Conservation (phyloP, 2,888 invertebrate genomes). For the Pantelozetes paolii region DNA sequence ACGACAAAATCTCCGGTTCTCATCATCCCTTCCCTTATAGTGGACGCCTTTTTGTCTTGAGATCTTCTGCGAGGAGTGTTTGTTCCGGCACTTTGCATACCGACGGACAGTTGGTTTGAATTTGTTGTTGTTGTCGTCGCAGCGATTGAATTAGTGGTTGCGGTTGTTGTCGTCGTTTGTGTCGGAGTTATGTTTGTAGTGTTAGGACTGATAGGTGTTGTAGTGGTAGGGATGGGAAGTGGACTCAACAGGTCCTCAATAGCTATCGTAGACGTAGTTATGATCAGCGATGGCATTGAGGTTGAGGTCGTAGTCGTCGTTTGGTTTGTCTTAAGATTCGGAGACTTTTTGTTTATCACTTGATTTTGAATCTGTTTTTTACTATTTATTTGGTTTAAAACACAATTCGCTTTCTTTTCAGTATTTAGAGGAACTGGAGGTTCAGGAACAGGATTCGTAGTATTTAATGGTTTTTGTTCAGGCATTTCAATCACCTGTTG, state of each 20-base stretch:
- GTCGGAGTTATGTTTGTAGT: constrained; percentile 6
- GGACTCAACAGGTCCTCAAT: constrained; percentile 1
- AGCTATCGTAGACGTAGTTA: background rate
- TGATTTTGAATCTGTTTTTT: constrained; percentile 13
- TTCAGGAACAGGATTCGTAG: background rate
- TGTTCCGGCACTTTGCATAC: constrained; percentile 27
- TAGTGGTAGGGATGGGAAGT: background rate
- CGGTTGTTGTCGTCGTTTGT: background rate
- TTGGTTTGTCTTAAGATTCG: constrained; percentile 5
- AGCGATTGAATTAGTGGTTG: background rate
- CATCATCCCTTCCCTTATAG: constrained; percentile 44
- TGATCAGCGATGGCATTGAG: background rate
- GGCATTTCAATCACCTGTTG: background rate
- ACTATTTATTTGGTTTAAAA: background rate
- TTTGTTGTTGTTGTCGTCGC: constrained; percentile 13
- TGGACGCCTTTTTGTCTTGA: constrained; percentile 43
- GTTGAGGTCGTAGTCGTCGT: background rate
- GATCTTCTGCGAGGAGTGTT: constrained; percentile 42
- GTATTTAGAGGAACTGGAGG: background rate
- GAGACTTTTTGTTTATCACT: background rate
- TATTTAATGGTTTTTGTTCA: background rate
- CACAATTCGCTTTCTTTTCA: background rate
- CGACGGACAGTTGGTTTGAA: constrained; percentile 5
- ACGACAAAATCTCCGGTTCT: constrained; percentile 74
- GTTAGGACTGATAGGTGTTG: background rate